Evolutionary conservation across 2,113 vertebrate species (phyloP).

Genomic region (Malurus elegans): DNA sequence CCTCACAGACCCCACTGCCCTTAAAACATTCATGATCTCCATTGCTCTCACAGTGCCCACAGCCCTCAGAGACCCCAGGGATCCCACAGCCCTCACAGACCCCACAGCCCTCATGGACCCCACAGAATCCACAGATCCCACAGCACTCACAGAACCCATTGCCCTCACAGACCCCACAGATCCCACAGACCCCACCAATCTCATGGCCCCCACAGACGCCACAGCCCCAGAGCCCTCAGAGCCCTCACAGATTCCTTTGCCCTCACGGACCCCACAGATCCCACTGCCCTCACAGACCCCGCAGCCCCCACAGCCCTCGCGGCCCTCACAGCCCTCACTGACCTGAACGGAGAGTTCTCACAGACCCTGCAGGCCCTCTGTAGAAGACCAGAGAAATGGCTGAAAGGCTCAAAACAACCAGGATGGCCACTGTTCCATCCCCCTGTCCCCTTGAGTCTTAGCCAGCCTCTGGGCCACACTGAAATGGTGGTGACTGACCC

Average conservation of each 20-base stretch:
- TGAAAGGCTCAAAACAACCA: not conserved
- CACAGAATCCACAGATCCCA: not conserved
- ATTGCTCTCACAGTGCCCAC: not conserved
- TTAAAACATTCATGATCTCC: accelerated
- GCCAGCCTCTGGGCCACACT: too few species aligned
- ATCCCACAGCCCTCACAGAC: accelerated
- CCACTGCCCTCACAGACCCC: accelerated
- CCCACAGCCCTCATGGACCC: not conserved
- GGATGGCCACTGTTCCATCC: too few species aligned
- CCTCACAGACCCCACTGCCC: accelerated
- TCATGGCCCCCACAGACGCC: accelerated
- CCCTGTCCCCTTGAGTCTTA: not conserved
- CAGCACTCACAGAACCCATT: not conserved
- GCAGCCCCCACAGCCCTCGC: accelerated
- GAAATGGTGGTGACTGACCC: not conserved
- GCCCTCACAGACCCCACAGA: accelerated
- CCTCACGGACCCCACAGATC: not conserved
- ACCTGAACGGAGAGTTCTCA: not conserved
- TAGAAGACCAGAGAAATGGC: not conserved
- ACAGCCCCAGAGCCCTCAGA: too few species aligned
- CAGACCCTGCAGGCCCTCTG: not conserved
- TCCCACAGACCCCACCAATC: accelerated
- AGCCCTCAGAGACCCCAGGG: too few species aligned
- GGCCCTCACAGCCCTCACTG: too few species aligned
- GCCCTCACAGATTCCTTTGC: accelerated